Base-by-base conservation (phyloP, 2,888 invertebrate genomes). In the Orthosia incerta region DNA sequence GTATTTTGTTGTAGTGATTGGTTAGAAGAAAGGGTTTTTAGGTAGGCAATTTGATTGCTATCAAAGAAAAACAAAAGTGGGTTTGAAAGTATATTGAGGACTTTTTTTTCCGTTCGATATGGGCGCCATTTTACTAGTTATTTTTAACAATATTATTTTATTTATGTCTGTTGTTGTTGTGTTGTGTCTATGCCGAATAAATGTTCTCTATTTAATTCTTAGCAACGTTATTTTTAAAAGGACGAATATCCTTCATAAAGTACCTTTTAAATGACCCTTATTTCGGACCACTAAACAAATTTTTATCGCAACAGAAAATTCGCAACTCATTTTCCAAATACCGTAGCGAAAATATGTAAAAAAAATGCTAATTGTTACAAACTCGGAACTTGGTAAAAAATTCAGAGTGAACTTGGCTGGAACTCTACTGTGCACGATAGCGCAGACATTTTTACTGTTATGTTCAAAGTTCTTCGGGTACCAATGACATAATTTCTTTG, bases 371-470 rank as follows among this genome's bases (percentile, higher is more conserved):
- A 85, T 82, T 72, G 70, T 74, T 31, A 16, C 56, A 62, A 76
- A 82, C 61, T 81, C n/a, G 18, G 16, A 59, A 26, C 53, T 79
- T 16, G 31, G 59, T 77, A 61, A 78, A 86, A 86, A 80, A 82
- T 85, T 76, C 74, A 75, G 63, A 68, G 63, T 61, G 64, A 71
- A 78, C 80, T 76, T 79, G 71, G 72, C 66, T 62, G 50, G 39
- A 53, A 26, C 73, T 74, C 69, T 75, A 65, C 75, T 55, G 55
- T 74, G 86, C 80, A 79, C 85, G 81, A 78, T 77, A 87, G 76
- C 74, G 73, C 59, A 64, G 86, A 77, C 79, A 82, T 85, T 87
- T 88, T 87, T 87, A 88, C 74, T 84, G 79, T 88, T 86, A 86
- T 88, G 79, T 63, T 45, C 23, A 76, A 86, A 84, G 71, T 86